Evolutionary conservation across 1,140 invertebrate genomes (phyloP), one percentile per base, ranked within the genome.

Genomic region (Ectropis grisescens): DNA sequence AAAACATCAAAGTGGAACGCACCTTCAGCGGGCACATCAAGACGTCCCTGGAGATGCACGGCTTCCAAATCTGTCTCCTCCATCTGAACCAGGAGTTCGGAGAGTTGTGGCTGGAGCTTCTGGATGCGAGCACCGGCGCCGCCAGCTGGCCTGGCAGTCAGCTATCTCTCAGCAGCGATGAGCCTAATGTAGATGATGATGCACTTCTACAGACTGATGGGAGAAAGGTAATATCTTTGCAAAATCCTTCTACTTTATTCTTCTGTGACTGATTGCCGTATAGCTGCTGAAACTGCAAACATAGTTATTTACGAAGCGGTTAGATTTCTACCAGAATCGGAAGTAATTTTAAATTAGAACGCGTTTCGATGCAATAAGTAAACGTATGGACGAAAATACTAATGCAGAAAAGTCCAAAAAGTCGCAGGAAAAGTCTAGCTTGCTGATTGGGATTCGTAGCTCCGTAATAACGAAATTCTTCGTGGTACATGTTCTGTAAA

Each of bases 41-140:
- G 84, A 93, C 92, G 1, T 94, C 93, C 0, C 78, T 95, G 29
- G 89, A 95, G 47, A 94, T 93, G 86, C 84, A 87, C 33, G 94
- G 93, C 1, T 75, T 94, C 32, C 92, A 93, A 43, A 82, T 95
- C 11, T 89, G 89, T 13, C 30, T 94, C 8, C 51, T 95, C 9
- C 86, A 88, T 53, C 51, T 92, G 26, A 75, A 70, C 4, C 52
- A 82, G 13, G 44, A 65, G 2, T 14, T 79, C 9, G 74, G 78
- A 24, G 58, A 74, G 2, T 14, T 80, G 0, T 87, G 87, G 66
- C 34, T 91, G 11, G 46, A 68, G 3, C 80, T 83, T 30, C 55
- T 92, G 0, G 90, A 91, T 44, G 72, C 75, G 1, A 58, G 79
- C 22, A 90, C 89, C 0, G 59, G 82, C 1, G 88, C 87, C 1